Evolutionary conservation across 2,113 vertebrate species (phyloP).

Genomic region (Rhinoderma darwinii): DNA sequence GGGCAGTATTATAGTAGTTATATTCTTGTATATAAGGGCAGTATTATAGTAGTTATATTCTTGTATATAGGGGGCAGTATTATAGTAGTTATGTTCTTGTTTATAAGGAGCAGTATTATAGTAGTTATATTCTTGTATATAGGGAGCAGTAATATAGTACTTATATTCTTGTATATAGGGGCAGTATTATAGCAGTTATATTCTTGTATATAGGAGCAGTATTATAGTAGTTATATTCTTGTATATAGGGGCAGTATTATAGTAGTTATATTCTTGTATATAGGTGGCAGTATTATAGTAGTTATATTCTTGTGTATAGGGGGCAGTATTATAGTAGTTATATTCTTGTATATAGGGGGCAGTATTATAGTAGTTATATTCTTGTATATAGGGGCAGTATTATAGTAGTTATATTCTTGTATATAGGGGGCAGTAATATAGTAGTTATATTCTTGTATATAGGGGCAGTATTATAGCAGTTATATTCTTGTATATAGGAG

Average conservation of each 20-base stretch:
- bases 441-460: too few relatives aligned
- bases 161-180: too few relatives aligned
- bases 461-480: neutral
- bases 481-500: neutral
- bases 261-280: too few relatives aligned
- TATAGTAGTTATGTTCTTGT: neutral
- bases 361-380: too few relatives aligned
- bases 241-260: too few relatives aligned
- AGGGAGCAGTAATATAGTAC: neutral
- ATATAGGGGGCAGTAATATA: neutral
- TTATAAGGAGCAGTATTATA: neutral
- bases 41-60: too few relatives aligned
- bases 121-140: slow-evolving; percentile 2
- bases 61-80: too few relatives aligned
- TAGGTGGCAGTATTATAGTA: too few relatives aligned
- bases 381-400: neutral
- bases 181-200: neutral
- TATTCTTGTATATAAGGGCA: too few relatives aligned
- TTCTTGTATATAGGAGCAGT: neutral
- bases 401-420: neutral
- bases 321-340: neutral
- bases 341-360: neutral
- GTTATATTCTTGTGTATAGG: neutral
- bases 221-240: slow-evolving; percentile 13
- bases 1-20: neutral